These are phyloP conservation scores for Anneissia japonica DNA, from an alignment of 35 echinoderm and acorn worm genomes.

Conservation along the genomic window DNA sequence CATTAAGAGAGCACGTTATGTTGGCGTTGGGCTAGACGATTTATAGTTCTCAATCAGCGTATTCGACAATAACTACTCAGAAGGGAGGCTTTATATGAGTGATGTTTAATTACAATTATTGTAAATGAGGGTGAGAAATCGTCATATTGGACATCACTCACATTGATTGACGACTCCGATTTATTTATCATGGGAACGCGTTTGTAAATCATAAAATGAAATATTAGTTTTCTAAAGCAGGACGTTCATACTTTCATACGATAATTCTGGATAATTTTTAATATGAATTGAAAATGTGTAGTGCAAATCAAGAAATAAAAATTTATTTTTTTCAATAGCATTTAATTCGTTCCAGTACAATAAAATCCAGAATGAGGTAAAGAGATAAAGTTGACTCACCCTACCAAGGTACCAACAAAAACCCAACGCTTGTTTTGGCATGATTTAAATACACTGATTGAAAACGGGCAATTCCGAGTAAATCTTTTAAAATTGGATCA, in stretches of 20 bases:
- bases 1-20: neutral
- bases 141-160: neutral
- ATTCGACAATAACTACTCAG: neutral
- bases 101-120: neutral
- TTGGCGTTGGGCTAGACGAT: neutral
- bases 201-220: neutral
- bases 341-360: too few species aligned
- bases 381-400: too few species aligned
- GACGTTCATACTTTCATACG: neutral
- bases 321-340: too few species aligned
- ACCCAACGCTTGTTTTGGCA: too few species aligned
- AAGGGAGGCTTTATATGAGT: neutral
- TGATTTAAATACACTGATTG: too few species aligned
- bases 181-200: neutral
- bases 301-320: too few species aligned
- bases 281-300: too few species aligned
- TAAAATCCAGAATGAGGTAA: too few species aligned
- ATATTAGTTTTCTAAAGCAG: neutral
- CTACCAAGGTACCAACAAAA: too few species aligned
- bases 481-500: too few species aligned
- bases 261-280: neutral
- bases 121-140: neutral
- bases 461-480: too few species aligned
- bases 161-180: neutral
- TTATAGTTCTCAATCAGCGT: neutral